A percentile compares a stretch with the other conserved stretches of the same genome.
Evolutionary conservation across 2,113 vertebrate species (phyloP).

Genomic region (Pimephales promelas): DNA sequence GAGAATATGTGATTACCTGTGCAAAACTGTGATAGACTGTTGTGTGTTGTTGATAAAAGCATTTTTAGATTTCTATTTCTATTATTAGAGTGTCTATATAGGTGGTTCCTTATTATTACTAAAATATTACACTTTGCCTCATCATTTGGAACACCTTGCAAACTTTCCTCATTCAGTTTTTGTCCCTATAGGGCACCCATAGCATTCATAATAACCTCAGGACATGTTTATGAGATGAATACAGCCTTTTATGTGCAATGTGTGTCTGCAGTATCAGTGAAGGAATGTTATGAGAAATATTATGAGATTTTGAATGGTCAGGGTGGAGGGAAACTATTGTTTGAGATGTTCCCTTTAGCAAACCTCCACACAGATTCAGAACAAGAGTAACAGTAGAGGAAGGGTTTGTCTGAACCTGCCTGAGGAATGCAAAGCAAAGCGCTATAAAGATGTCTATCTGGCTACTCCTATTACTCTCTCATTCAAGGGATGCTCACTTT

Average conservation of each 20-base stretch:
- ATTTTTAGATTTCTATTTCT: not conserved
- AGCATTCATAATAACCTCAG: not conserved
- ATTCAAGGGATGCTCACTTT: not conserved
- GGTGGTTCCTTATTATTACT: not conserved
- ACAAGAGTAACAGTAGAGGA: not conserved
- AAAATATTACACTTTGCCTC: not conserved
- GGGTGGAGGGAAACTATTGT: constrained; percentile 12
- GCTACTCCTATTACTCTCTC: not conserved
- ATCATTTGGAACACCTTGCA: not conserved
- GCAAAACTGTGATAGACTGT: not conserved
- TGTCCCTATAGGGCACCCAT: not conserved
- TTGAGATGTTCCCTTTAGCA: not conserved
- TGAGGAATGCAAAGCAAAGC: constrained; percentile 57
- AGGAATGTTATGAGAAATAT: too few relatives aligned
- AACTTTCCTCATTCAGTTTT: not conserved
- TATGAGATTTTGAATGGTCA: not conserved
- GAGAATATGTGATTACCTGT: too few relatives aligned
- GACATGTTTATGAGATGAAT: not conserved
- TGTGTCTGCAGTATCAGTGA: not conserved
- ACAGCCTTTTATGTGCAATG: not conserved
- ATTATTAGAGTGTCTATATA: not conserved
- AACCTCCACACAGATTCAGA: not conserved
- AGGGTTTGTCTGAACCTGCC: constrained; percentile 57
- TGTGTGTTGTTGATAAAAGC: not conserved
- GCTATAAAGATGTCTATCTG: not conserved